Evolutionary conservation across 2,888 invertebrate species (phyloP).

Genomic region (Tridacna gigas): DNA sequence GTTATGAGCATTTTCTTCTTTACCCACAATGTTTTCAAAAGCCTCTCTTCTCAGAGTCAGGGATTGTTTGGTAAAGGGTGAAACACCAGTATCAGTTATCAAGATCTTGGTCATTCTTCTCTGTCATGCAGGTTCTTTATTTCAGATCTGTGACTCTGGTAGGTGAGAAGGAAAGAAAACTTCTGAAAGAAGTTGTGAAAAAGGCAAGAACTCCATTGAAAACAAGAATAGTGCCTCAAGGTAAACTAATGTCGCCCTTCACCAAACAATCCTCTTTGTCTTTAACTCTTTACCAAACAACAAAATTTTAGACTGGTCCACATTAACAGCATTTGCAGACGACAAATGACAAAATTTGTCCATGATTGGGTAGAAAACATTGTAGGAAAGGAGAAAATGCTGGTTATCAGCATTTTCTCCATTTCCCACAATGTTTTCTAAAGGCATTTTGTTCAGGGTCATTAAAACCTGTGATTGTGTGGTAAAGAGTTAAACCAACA

Average conservation of each 20-base stretch:
- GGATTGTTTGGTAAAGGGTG: neutral
- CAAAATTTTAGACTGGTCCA: too few species aligned
- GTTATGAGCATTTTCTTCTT: neutral
- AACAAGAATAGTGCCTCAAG: conserved; percentile 92
- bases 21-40: neutral
- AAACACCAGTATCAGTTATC: neutral
- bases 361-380: neutral
- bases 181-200: conserved; percentile 96
- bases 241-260: conserved; percentile 61
- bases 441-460: too few species aligned
- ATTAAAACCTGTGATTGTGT: too few species aligned
- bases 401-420: neutral
- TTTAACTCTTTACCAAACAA: too few species aligned
- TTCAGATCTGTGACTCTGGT: conserved; percentile 94
- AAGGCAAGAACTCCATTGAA: conserved; percentile 94
- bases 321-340: too few species aligned
- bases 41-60: neutral
- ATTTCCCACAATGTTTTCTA: neutral
- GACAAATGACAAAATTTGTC: too few species aligned
- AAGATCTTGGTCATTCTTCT: too few species aligned
- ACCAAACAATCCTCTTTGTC: too few species aligned
- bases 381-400: neutral
- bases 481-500: too few species aligned
- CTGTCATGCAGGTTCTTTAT: neutral
- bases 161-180: conserved; percentile 95